Conservation (phyloP, 2,888 invertebrate species). For the Tenthredo livida region DNA sequence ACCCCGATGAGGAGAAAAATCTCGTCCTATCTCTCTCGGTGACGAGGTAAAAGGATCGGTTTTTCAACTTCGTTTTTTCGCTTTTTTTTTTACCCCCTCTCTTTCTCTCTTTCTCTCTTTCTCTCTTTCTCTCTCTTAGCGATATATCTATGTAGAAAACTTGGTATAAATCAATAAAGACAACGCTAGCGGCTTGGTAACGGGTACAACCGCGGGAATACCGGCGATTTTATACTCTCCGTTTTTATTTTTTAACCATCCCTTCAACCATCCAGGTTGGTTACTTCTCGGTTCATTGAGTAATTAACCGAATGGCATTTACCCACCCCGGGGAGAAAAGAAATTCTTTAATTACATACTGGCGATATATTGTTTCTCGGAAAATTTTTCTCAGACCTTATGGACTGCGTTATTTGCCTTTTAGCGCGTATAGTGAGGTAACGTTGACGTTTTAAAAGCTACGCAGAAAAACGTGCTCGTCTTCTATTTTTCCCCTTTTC, state of each 20-base stretch:
- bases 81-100: too few species aligned
- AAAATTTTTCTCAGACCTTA: slow-evolving; percentile 12
- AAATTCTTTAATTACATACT: slow-evolving; percentile 65
- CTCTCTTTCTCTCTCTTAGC: background rate
- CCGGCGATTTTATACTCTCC: background rate
- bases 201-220: slow-evolving; percentile 10
- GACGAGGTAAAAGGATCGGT: background rate
- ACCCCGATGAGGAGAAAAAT: slow-evolving; percentile 4
- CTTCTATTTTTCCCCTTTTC: background rate
- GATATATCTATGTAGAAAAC: slow-evolving; percentile 7
- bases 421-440: background rate
- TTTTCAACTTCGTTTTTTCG: background rate
- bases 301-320: background rate
- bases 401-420: background rate
- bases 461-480: background rate
- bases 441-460: background rate
- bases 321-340: background rate
- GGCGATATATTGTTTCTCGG: slow-evolving; percentile 66
- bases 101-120: background rate
- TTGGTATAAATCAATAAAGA: slow-evolving; percentile 42
- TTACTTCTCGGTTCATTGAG: background rate
- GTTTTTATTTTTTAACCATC: background rate
- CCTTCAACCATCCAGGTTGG: background rate
- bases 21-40: background rate
- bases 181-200: slow-evolving; percentile 29